Percentiles rank a stretch among this genome's conserved stretches.
Conservation (phyloP, 2,888 invertebrate genomes). For the Ennomos fuscantarius region DNA sequence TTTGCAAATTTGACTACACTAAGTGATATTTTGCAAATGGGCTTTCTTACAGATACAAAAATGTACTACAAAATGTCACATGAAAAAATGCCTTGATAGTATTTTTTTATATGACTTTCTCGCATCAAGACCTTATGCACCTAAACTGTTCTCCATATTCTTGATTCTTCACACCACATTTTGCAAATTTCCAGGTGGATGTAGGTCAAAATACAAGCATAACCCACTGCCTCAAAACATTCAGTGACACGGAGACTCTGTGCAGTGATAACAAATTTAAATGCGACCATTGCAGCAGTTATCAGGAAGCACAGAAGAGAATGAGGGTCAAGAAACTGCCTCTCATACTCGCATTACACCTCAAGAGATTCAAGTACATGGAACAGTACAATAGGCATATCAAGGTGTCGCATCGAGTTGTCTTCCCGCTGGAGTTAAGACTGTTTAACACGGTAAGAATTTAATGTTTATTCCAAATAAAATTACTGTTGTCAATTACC, state of each 20-base stretch:
- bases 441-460: constrained; percentile 97
- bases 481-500: neutral
- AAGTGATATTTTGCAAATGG: too few relatives aligned
- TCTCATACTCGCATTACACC: constrained; percentile 97
- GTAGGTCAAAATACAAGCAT: constrained; percentile 99
- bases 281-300: constrained; percentile 99
- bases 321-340: constrained; percentile 99
- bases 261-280: constrained; percentile 99
- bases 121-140: neutral
- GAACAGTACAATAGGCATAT: constrained; percentile 99
- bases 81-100: too few relatives aligned
- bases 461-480: neutral
- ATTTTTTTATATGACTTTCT: neutral
- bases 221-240: constrained; percentile 98
- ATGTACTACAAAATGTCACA: too few relatives aligned
- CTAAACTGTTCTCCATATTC: neutral
- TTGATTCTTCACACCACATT: neutral
- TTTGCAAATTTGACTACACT: too few relatives aligned
- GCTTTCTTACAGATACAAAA: too few relatives aligned
- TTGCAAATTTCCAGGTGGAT: constrained; percentile 90
- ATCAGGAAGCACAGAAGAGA: constrained; percentile 99
- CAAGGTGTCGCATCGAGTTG: constrained; percentile 99
- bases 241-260: constrained; percentile 99
- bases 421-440: constrained; percentile 98
- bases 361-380: constrained; percentile 99